Conservation (phyloP, 1,140 invertebrate genomes). For the Leptoteleia sp. region DNA sequence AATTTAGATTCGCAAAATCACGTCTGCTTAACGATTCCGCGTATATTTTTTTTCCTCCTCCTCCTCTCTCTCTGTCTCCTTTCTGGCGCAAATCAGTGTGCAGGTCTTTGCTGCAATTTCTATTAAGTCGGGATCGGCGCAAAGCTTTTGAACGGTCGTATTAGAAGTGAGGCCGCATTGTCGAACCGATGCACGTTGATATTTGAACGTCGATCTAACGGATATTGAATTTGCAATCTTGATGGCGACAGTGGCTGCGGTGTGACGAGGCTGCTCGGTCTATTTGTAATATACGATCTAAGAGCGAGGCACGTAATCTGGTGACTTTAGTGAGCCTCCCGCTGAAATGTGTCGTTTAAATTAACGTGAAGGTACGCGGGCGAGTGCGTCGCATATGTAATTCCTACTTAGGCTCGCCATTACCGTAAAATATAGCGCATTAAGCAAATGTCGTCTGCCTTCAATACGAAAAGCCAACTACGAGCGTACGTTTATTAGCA, state of each 20-base stretch:
- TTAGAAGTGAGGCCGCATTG: constrained; percentile 51
- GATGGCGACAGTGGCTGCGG: constrained; percentile 69
- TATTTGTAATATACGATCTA: constrained; percentile 78
- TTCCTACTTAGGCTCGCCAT: constrained; percentile 78
- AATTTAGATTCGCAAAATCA: constrained; percentile 60
- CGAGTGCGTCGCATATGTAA: constrained; percentile 79
- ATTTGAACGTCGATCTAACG: constrained; percentile 69
- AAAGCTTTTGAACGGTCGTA: constrained; percentile 55
- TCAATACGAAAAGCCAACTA: constrained; percentile 67
- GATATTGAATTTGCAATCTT: constrained; percentile 78
- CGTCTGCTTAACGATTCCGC: constrained; percentile 52
- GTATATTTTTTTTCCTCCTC: no score
- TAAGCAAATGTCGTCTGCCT: constrained; percentile 68
- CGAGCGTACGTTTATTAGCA: constrained; percentile 54
- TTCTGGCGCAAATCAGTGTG: constrained; percentile 50
- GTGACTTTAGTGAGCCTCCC: constrained; percentile 67
- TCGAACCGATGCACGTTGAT: constrained; percentile 62
- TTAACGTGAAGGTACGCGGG: constrained; percentile 79
- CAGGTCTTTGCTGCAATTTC: constrained; percentile 40
- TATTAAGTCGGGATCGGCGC: constrained; percentile 47
- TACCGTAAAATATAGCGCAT: constrained; percentile 77
- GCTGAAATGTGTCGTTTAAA: constrained; percentile 78
- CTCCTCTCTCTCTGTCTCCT: no score
- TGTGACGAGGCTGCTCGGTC: constrained; percentile 69
- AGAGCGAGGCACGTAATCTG: constrained; percentile 75